These are phyloP conservation scores for Ypsolopha sequella DNA, from an alignment of 2,888 invertebrate genomes.

Conservation along the genomic window DNA sequence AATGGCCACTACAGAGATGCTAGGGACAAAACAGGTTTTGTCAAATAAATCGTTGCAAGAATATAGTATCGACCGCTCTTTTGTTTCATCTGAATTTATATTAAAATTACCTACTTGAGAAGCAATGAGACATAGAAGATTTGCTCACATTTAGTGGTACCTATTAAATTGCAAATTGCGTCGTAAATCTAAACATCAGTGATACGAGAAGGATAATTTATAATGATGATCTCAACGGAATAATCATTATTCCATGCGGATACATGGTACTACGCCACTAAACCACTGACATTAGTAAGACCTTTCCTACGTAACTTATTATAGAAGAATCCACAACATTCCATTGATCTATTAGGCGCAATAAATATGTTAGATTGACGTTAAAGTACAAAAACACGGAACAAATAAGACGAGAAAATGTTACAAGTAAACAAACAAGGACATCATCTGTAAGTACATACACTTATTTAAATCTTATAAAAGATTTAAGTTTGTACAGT, in stretches of 20 bases:
- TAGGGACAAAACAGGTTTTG: background rate
- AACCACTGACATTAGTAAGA: slow-evolving; percentile 9
- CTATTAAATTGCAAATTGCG: background rate
- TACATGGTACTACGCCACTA: background rate
- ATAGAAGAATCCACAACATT: slow-evolving; percentile 1
- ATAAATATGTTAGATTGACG: too few relatives aligned
- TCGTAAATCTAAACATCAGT: background rate
- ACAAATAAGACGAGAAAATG: too few relatives aligned
- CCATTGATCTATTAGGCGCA: background rate
- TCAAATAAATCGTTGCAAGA: background rate
- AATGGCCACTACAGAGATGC: background rate
- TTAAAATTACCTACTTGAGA: background rate
- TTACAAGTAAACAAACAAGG: too few relatives aligned
- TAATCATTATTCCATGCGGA: slow-evolving; percentile 26
- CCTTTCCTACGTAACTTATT: slow-evolving; percentile 7
- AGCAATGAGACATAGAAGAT: background rate
- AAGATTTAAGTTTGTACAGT: too few relatives aligned
- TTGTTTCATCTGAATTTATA: background rate
- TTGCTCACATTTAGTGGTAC: background rate
- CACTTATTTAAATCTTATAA: too few relatives aligned
- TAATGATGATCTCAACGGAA: slow-evolving; percentile 41
- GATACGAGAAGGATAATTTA: slow-evolving; percentile 9
- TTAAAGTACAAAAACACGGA: too few relatives aligned
- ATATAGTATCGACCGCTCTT: background rate
- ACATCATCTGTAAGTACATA: too few relatives aligned